Percentiles rank a stretch among this genome's conserved stretches.
These are phyloP conservation scores for Varanus salvator DNA, from an alignment of 2,113 vertebrate species.

Conservation along the genomic window DNA sequence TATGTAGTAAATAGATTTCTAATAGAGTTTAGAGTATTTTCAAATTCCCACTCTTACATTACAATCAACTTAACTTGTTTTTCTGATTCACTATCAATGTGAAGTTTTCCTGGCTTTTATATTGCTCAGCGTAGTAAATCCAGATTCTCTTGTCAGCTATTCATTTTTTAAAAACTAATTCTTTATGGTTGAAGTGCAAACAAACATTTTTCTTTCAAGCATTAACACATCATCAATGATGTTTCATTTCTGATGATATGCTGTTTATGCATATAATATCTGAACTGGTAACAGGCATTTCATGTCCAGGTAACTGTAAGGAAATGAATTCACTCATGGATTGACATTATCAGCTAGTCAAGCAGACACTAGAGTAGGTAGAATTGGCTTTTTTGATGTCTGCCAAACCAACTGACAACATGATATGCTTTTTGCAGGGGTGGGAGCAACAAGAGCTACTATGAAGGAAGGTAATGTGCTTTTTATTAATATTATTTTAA, in stretches of 20 bases:
- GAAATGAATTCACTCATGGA: constrained; percentile 81
- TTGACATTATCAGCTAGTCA: constrained; percentile 79
- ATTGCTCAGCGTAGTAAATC: constrained; percentile 43
- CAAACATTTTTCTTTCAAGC: no score
- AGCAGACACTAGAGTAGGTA: constrained; percentile 76
- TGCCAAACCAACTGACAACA: constrained; percentile 77
- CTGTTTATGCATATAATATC: constrained; percentile 19
- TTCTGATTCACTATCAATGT: not conserved
- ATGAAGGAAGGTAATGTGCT: constrained; percentile 71
- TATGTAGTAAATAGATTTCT: constrained; percentile 62
- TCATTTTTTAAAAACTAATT: no score
- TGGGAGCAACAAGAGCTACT: constrained; percentile 68
- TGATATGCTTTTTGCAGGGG: constrained; percentile 60
- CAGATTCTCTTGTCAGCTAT: constrained; percentile 21
- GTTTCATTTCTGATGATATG: not conserved
- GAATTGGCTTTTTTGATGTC: constrained; percentile 78
- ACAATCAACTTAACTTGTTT: constrained; percentile 47
- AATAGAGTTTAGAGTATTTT: constrained; percentile 55
- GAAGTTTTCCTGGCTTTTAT: not conserved
- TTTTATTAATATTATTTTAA: constrained; percentile 44
- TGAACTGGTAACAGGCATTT: constrained; percentile 64
- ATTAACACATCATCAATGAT: not conserved
- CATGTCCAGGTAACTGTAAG: constrained; percentile 69
- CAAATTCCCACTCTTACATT: constrained; percentile 61
- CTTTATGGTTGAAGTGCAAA: not conserved